These are phyloP conservation scores for Asobara japonica DNA, from an alignment of 1,140 invertebrate species.

Conservation along the genomic window DNA sequence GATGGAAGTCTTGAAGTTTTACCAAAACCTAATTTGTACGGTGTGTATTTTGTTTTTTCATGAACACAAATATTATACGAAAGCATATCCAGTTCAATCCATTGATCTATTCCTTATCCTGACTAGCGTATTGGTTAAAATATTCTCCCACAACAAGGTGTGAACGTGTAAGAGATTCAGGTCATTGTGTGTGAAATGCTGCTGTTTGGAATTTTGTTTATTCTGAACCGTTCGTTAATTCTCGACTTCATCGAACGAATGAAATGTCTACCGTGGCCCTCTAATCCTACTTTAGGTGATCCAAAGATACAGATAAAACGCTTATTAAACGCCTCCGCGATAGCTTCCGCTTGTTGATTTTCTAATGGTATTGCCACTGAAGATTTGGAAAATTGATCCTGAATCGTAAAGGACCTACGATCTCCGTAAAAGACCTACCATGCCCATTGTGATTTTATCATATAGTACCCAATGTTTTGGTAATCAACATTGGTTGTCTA, in stretches of 20 bases:
- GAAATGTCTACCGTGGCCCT: no score
- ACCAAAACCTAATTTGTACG: slow-evolving; percentile 1
- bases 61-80: neutral
- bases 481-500: no score
- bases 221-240: no score
- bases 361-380: neutral
- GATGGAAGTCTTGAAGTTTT: neutral
- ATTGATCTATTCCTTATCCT: slow-evolving; percentile 4
- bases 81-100: neutral
- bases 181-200: no score
- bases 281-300: neutral
- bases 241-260: no score
- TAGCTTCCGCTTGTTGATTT: neutral
- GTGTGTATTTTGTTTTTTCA: neutral
- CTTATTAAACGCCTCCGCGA: neutral
- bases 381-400: slow-evolving; percentile 5
- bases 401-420: no score
- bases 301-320: neutral
- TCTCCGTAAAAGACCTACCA: neutral
- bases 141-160: no score
- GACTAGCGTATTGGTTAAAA: no score
- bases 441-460: neutral
- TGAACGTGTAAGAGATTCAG: no score
- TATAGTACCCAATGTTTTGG: neutral
- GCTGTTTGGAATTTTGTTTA: no score